Evolutionary conservation across 2,888 invertebrate genomes (phyloP).

Genomic region (Epirrita christyi): DNA sequence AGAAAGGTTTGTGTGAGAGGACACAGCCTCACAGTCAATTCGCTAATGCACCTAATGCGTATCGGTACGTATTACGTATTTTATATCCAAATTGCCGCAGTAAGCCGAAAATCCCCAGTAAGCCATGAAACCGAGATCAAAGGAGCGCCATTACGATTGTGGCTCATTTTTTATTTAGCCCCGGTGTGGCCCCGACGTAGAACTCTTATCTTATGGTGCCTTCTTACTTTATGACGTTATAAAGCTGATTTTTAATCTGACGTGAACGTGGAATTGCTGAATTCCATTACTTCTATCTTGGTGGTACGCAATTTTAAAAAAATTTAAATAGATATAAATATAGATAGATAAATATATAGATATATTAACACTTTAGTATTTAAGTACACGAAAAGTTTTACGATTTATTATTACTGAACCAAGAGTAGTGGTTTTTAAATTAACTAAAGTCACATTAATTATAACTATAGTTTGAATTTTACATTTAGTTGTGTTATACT

Average conservation of each 20-base stretch:
- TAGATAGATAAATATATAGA: too few relatives aligned
- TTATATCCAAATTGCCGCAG: slow-evolving; percentile 79
- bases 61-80: slow-evolving; percentile 73
- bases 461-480: too few relatives aligned
- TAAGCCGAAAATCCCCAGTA: slow-evolving; percentile 77
- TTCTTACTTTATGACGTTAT: slow-evolving; percentile 81
- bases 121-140: slow-evolving; percentile 83
- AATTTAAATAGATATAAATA: too few relatives aligned
- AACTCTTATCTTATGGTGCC: slow-evolving; percentile 79
- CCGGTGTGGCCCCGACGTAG: slow-evolving; percentile 56
- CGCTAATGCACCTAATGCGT: slow-evolving; percentile 78
- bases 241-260: slow-evolving; percentile 84
- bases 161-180: slow-evolving; percentile 84
- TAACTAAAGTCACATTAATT: too few relatives aligned
- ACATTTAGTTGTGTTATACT: too few relatives aligned
- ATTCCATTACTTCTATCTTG: slow-evolving; percentile 54
- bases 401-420: too few relatives aligned
- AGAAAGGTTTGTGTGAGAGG: slow-evolving; percentile 21
- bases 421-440: too few relatives aligned
- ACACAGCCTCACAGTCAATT: slow-evolving; percentile 60
- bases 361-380: too few relatives aligned
- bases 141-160: slow-evolving; percentile 81
- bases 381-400: not conserved
- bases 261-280: slow-evolving; percentile 65
- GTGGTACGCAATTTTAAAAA: slow-evolving; percentile 34